Evolutionary conservation across 2,113 vertebrate genomes (phyloP), one percentile per base, ranked within the genome.

Genomic region (Sinocyclocheilus anshuiensis): DNA sequence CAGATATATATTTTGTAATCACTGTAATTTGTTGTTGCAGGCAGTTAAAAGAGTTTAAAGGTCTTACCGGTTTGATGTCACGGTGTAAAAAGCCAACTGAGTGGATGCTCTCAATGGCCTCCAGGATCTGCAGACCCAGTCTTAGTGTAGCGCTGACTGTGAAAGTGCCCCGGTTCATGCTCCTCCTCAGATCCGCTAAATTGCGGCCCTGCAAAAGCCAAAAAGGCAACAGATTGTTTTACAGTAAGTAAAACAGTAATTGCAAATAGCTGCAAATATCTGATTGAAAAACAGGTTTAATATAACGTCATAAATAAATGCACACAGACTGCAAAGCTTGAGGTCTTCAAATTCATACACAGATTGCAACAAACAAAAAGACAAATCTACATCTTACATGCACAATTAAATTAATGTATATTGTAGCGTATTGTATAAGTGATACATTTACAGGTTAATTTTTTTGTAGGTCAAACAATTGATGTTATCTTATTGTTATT

Each of bases 21-120:
- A 8, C 55, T 57, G 7, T 57, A 2, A 20, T 57, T 57, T 57
- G 55, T 57, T 57, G 29, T 8, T 36, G 53, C 2, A 48, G 45
- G 45, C 45, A 48, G 45, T 48, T 48, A 48, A 48, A 48, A 48
- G 45, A 48, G 33, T 11, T 63, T 48, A 48, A 48, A 48, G 2
- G 3, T 29, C 96, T 94, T 92, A 99, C 98, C 55, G 98, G 98
- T 94, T 99, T 99, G 92, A 99, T 99, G 92, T 99, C 98, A 20
- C 98, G 95, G 88, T 99, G 98, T 91, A 99, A 93, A 89, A 99
- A 99, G 86, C 98, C 98, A 42, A 99, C 97, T 11, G 97, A 97
- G 94, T 99, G 98, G 92, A 99, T 99, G 94, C 98, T 99, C 92
- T 99, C 97, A 85, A 99, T 97, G 86, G 97, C 96, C 84, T 99